Evolutionary conservation across 2,113 vertebrate species (phyloP).

Genomic region (Pseudorhombus dupliciocellatus): DNA sequence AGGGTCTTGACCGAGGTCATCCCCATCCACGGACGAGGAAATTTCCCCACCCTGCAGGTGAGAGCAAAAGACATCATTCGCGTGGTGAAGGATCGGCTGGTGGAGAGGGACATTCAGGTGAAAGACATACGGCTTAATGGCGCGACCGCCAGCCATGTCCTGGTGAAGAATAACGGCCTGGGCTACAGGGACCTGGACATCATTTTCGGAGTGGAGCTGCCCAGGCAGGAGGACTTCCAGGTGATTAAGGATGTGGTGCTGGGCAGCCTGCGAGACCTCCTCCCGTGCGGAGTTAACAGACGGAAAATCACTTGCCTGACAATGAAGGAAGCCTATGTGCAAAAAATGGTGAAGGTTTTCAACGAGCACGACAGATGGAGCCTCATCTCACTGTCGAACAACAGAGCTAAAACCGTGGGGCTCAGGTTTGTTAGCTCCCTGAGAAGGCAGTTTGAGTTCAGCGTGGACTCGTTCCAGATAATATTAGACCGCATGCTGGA

Average conservation of each 20-base stretch:
- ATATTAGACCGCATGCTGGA: slow-evolving; percentile 88
- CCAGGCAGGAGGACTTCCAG: slow-evolving; percentile 91
- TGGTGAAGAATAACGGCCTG: slow-evolving; percentile 88
- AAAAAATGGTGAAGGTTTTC: slow-evolving; percentile 98
- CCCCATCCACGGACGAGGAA: slow-evolving; percentile 93
- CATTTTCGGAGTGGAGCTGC: slow-evolving; percentile 92
- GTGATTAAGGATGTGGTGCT: slow-evolving; percentile 93
- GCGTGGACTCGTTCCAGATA: slow-evolving; percentile 98
- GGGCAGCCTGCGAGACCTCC: slow-evolving; percentile 85
- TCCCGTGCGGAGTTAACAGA: slow-evolving; percentile 88
- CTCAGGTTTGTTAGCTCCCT: slow-evolving; percentile 93
- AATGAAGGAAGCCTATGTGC: slow-evolving; percentile 96
- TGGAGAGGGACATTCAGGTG: slow-evolving; percentile 86
- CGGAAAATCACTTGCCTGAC: slow-evolving; percentile 91
- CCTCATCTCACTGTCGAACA: slow-evolving; percentile 95
- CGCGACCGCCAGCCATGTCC: slow-evolving; percentile 93
- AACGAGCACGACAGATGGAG: slow-evolving; percentile 92
- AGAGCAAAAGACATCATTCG: slow-evolving; percentile 93
- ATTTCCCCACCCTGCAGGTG: slow-evolving; percentile 95
- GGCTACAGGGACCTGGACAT: slow-evolving; percentile 94
- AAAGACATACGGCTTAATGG: slow-evolving; percentile 94
- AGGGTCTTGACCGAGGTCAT: slow-evolving; percentile 90
- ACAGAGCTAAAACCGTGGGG: slow-evolving; percentile 93
- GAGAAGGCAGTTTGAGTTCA: slow-evolving; percentile 95
- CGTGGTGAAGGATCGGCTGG: slow-evolving; percentile 88